Evolutionary conservation across 2,888 invertebrate genomes (phyloP), one percentile per base, ranked within the genome.

Genomic region (Drosophila buzzatii): DNA sequence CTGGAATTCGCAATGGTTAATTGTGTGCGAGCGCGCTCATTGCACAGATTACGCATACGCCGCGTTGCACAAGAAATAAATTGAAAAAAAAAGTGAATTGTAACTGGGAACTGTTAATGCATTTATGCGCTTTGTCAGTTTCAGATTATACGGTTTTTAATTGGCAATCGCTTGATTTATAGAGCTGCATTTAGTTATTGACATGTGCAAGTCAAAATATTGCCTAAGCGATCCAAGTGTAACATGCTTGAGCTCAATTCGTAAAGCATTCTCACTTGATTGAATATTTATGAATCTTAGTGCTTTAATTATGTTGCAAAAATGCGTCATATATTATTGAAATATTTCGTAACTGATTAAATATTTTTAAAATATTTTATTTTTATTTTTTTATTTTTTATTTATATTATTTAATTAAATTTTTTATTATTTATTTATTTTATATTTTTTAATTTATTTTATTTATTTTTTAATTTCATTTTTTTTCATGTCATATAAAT

Each of bases 41-140:
- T 55, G 9, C 31, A 63, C 33, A 63, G 47, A 66, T 81, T 72
- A 70, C 67, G 23, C 71, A 83, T 84, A 80, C 89, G 83, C 81
- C 55, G 56, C 45, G 74, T 84, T 74, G 72, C 74, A 67, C 70
- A 77, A 77, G 41, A 58, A 66, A 33, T 42, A 66, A 74, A 58
- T 45, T 23, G 23, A 23, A 42, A n/a, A 14, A 58, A 41, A 44
- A 58, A 0, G 31, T 45, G 2, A 12, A 45, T 35, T 23, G 49
- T 7, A 9, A n/a, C 14, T 5, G 33, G 14, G 33, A 39, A 52
- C 63, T 70, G 20, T 37, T 47, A 55, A 67, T 74, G 60, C 55
- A 78, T 79, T 68, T 68, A 65, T 74, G 52, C 67, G 55, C 57
- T 63, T 68, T 51, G 51, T 49, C 39, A 49, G 44, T 27, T 52